These are phyloP conservation scores for Ophioninae sp. DNA, from an alignment of 2,888 invertebrate species.

Conservation along the genomic window DNA sequence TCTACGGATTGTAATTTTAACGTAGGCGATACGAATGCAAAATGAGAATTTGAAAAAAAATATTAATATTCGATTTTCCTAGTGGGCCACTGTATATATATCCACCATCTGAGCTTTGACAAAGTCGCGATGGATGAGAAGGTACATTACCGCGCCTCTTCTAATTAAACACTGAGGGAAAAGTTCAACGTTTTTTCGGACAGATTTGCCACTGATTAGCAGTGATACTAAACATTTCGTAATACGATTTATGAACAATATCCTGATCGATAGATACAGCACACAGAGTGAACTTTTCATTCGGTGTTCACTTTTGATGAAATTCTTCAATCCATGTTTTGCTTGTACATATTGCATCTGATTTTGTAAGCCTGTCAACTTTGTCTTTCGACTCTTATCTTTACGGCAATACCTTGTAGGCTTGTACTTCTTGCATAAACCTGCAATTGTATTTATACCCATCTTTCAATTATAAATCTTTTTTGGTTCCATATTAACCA, in stretches of 20 bases:
- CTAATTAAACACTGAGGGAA: constrained; percentile 49
- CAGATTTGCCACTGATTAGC: background rate
- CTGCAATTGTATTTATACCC: too few species aligned
- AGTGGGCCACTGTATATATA: constrained; percentile 70
- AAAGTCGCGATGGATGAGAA: constrained; percentile 73
- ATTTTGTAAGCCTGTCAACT: background rate
- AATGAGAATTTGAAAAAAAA: constrained; percentile 30
- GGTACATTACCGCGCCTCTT: constrained; percentile 68
- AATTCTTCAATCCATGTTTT: constrained; percentile 3
- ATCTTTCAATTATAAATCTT: too few species aligned
- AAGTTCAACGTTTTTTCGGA: constrained; percentile 19
- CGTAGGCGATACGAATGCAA: background rate
- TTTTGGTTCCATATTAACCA: too few species aligned
- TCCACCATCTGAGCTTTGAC: constrained; percentile 68
- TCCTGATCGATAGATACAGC: background rate
- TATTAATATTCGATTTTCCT: constrained; percentile 65
- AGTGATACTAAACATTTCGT: background rate
- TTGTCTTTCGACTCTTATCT: background rate
- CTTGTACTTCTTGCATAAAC: too few species aligned
- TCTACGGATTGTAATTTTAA: constrained; percentile 2
- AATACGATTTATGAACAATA: background rate
- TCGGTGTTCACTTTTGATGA: background rate
- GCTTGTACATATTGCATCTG: background rate
- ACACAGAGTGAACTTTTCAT: constrained; percentile 15
- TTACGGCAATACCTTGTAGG: too few species aligned